Evolutionary conservation across 2,113 vertebrate genomes (phyloP).

Genomic region (Alethe diademata): DNA sequence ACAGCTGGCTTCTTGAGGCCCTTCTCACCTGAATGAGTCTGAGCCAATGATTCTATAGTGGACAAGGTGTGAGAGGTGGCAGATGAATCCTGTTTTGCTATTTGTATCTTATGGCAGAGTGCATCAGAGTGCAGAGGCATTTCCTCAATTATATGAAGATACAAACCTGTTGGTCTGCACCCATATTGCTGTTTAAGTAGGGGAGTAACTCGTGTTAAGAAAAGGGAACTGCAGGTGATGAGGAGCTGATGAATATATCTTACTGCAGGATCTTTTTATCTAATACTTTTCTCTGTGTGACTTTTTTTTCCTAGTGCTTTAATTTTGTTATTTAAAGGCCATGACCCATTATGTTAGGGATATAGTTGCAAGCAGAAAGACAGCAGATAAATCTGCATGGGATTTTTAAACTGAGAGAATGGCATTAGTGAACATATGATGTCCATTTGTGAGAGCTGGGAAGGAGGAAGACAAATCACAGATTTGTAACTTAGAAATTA

Average conservation of each 20-base stretch:
- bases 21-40: neutral
- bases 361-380: neutral
- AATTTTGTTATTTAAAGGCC: neutral
- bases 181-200: neutral
- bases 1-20: neutral
- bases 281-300: neutral
- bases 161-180: neutral
- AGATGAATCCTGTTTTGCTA: neutral
- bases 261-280: neutral
- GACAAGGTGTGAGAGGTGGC: neutral
- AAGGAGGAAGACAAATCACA: neutral
- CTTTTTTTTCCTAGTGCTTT: neutral
- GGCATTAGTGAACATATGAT: neutral
- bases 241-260: neutral
- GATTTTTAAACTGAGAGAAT: neutral
- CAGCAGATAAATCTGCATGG: neutral
- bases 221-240: neutral
- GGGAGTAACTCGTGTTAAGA: neutral
- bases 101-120: neutral
- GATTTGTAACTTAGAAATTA: conserved; percentile 12
- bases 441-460: neutral
- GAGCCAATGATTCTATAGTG: neutral
- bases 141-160: neutral
- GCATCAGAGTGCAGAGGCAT: neutral
- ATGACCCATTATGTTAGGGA: neutral